Percentiles rank a stretch among this genome's conserved stretches.
phyloP scores from a whole-genome alignment of 2,113 vertebrate genomes.

The Steatornis caripensis region DNA sequence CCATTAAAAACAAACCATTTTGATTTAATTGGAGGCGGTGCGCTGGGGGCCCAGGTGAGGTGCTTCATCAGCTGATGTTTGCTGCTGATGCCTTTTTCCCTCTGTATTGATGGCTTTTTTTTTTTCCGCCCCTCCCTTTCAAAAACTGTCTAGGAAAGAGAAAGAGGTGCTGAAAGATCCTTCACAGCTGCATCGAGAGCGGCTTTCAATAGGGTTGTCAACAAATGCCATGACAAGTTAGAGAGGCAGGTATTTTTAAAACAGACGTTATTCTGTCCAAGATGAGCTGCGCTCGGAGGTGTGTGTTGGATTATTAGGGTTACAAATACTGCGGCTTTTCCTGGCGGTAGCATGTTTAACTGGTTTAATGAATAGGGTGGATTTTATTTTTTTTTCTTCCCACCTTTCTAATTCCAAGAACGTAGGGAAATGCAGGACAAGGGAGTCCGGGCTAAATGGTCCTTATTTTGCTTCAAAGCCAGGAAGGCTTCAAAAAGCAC shows the following conservation, averaged over 20 bases:
- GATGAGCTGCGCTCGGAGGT: constrained; percentile 5
- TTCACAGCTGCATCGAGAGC: constrained; percentile 22
- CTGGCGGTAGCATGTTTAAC: background rate
- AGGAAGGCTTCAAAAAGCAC: background rate
- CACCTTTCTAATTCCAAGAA: background rate
- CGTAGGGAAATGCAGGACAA: background rate
- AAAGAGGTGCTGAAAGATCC: constrained; percentile 51
- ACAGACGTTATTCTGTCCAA: constrained; percentile 49
- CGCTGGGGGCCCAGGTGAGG: constrained; percentile 83
- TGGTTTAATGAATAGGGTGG: background rate
- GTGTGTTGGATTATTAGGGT: constrained; percentile 27
- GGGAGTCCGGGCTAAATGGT: background rate
- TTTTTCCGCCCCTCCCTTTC: constrained; percentile 36
- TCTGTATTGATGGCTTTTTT: constrained; percentile 52
- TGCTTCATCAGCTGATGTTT: constrained; percentile 73
- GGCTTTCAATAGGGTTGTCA: constrained; percentile 72
- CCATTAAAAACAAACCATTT: constrained; percentile 99
- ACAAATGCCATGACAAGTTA: constrained; percentile 60
- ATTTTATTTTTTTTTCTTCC: background rate
- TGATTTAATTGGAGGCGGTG: constrained; percentile 99
- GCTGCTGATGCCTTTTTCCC: constrained; percentile 55
- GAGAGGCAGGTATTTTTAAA: constrained; percentile 41
- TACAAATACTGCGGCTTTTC: constrained; percentile 43
- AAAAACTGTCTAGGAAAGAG: constrained; percentile 67
- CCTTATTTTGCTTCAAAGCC: background rate